phyloP scores from a whole-genome alignment of 2,888 invertebrate species.

The Agonopterix alstromeriana region DNA sequence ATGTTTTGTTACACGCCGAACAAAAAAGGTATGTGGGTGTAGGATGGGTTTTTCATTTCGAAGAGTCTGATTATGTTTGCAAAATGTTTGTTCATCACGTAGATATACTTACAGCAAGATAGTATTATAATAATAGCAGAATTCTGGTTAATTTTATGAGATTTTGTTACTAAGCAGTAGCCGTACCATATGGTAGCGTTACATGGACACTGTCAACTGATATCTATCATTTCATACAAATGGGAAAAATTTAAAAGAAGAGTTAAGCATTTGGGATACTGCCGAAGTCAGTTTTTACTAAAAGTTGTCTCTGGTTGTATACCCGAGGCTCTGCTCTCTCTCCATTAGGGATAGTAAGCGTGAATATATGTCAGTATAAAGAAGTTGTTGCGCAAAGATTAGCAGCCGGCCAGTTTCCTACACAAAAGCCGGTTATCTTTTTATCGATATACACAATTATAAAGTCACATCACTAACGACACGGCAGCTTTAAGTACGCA shows the following conservation, averaged over 20 bases:
- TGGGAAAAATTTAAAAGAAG: too few relatives aligned
- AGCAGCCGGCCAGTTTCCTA: not conserved
- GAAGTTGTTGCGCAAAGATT: not conserved
- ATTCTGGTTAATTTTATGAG: not conserved
- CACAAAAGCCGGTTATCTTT: constrained; percentile 1
- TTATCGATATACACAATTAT: constrained; percentile 7
- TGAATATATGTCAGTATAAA: not conserved
- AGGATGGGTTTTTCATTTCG: too few relatives aligned
- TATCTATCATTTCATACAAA: too few relatives aligned
- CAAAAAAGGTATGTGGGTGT: too few relatives aligned
- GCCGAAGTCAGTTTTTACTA: not conserved
- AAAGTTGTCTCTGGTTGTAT: too few relatives aligned
- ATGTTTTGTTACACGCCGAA: too few relatives aligned
- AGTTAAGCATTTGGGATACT: not conserved
- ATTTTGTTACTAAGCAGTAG: too few relatives aligned
- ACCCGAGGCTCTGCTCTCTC: not conserved
- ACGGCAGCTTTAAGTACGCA: constrained; percentile 46
- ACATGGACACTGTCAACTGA: not conserved
- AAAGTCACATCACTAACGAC: constrained; percentile 17
- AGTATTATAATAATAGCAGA: not conserved
- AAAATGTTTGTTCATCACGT: too few relatives aligned
- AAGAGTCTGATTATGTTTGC: too few relatives aligned
- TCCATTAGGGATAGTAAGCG: not conserved
- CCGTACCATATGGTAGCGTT: not conserved
- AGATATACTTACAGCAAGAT: not conserved